Percentiles rank a stretch among this genome's conserved stretches.
Evolutionary conservation across 1,140 invertebrate genomes (phyloP).

Genomic region (Magallana angulata): DNA sequence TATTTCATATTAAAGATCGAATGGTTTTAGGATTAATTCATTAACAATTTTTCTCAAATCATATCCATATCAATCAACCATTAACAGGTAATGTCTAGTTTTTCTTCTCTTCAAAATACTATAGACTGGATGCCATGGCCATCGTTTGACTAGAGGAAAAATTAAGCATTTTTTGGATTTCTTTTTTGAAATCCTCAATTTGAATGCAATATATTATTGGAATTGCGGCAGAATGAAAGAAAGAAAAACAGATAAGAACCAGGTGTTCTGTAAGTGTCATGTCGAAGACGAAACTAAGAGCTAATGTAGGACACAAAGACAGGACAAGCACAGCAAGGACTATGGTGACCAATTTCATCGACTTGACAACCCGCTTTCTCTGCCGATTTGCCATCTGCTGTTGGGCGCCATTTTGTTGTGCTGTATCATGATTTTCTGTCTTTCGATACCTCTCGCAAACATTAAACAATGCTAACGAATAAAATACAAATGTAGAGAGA

Average conservation of each 20-base stretch:
- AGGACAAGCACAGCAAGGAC: background rate
- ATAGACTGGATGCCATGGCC: too few relatives aligned
- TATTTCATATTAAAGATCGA: too few relatives aligned
- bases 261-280: background rate
- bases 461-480: background rate
- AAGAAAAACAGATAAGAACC: background rate
- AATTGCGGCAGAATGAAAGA: background rate
- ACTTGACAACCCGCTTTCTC: background rate
- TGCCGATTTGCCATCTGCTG: background rate
- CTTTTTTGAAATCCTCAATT: background rate
- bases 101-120: too few relatives aligned
- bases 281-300: background rate
- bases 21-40: too few relatives aligned
- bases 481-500: background rate
- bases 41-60: too few relatives aligned
- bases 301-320: background rate
- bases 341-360: background rate
- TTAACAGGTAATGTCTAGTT: too few relatives aligned
- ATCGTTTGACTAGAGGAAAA: too few relatives aligned
- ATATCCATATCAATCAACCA: too few relatives aligned
- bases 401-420: background rate
- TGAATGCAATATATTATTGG: background rate
- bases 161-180: background rate
- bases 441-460: background rate
- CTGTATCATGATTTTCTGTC: background rate